Conservation (phyloP, 2,113 vertebrate genomes). For the Megaceryle maxima region DNA sequence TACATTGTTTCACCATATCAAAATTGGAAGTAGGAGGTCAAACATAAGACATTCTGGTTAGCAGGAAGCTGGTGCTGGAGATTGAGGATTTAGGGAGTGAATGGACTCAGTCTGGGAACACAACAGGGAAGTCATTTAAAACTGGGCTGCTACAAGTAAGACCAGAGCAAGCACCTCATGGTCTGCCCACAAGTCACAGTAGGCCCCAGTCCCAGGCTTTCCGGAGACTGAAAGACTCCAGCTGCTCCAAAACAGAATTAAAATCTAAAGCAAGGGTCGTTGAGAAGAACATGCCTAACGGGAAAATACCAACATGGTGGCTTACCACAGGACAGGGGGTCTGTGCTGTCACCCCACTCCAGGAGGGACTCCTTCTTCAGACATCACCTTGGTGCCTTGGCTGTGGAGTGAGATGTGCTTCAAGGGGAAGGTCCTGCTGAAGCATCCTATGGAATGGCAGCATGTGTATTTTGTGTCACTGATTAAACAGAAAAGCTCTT, state of each 20-base stretch:
- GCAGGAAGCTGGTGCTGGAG: neutral
- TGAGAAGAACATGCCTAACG: rapidly evolving
- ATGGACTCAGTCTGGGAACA: neutral
- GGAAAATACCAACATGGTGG: rapidly evolving
- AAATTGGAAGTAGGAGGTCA: neutral
- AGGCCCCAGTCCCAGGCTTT: neutral
- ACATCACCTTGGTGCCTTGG: neutral
- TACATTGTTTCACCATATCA: neutral
- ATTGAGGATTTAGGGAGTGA: neutral
- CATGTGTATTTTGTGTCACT: neutral
- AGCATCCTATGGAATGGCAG: neutral
- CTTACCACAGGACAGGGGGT: rapidly evolving
- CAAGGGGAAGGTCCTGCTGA: neutral
- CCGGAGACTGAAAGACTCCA: neutral
- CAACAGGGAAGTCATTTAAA: neutral
- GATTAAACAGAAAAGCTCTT: neutral
- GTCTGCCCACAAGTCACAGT: neutral
- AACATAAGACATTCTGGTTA: neutral
- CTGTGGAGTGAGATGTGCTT: rapidly evolving
- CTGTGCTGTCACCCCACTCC: neutral
- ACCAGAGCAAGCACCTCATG: rapidly evolving
- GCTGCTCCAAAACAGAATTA: neutral
- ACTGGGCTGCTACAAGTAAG: neutral
- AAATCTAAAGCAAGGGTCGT: neutral
- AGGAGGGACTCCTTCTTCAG: rapidly evolving